Conservation (phyloP, 30 jellyfish, hydroid and myxozoan species). For the Hydractinia symbiolongicarpus region DNA sequence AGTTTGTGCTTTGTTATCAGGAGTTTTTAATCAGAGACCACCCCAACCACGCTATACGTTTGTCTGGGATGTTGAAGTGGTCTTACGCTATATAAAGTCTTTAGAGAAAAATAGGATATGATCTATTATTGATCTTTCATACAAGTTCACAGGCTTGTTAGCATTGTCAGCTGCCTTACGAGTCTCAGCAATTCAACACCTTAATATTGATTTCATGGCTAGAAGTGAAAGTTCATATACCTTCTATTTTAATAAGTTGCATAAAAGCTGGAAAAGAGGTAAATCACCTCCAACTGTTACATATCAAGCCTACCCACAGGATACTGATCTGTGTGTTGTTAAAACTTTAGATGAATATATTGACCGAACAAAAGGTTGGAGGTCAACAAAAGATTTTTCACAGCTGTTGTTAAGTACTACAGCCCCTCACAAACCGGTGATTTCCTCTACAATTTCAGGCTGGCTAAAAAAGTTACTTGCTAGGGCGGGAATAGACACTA, state of each 20-base stretch:
- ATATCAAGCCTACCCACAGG: background rate
- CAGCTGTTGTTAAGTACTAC: no score
- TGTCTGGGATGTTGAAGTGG: constrained; percentile 9
- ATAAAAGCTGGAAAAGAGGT: background rate
- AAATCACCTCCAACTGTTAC: constrained; percentile 1
- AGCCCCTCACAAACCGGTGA: constrained; percentile 25
- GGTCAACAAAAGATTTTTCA: no score
- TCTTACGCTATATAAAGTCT: background rate
- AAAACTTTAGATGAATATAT: background rate
- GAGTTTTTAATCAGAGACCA: constrained; percentile 32
- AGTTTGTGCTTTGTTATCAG: constrained; percentile 20
- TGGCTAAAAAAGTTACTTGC: constrained; percentile 21
- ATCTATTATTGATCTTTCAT: constrained; percentile 1
- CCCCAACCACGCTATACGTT: constrained; percentile 26
- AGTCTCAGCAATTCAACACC: background rate
- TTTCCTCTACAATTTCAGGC: constrained; percentile 20
- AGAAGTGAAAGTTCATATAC: background rate
- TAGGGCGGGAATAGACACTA: constrained; percentile 13
- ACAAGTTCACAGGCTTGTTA: background rate
- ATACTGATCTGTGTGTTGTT: background rate
- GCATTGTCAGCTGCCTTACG: constrained; percentile 18
- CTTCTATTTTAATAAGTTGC: background rate
- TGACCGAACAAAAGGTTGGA: no score
- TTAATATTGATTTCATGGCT: constrained; percentile 5
- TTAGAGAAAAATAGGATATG: constrained; percentile 2